Percentiles rank a stretch among this genome's conserved stretches.
Conservation (phyloP, 2,888 invertebrate species). For the Acronicta leporina region DNA sequence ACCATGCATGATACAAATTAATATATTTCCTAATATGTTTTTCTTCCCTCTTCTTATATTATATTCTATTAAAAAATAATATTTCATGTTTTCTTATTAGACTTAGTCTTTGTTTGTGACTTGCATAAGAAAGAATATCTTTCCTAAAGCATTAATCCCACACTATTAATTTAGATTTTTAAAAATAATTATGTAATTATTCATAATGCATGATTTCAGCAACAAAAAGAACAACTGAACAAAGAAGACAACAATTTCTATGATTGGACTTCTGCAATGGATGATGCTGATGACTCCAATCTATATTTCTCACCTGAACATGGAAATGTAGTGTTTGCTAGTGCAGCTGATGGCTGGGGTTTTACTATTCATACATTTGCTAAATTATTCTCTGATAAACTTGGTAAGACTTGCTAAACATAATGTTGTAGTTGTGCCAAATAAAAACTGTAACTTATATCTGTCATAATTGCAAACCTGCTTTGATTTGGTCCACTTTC, state of each 20-base stretch:
- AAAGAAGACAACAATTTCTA: conserved; percentile 81
- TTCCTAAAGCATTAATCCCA: too few relatives aligned
- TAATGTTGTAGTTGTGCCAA: too few relatives aligned
- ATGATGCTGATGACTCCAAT: conserved; percentile 95
- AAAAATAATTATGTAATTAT: neutral
- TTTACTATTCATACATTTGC: conserved; percentile 95
- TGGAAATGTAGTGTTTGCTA: conserved; percentile 99
- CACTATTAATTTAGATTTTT: neutral
- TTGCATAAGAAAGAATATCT: too few relatives aligned
- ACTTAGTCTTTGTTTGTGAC: too few relatives aligned
- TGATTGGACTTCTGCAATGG: conserved; percentile 94
- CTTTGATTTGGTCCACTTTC: too few relatives aligned
- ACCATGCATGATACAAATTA: too few relatives aligned
- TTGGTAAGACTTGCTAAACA: conserved; percentile 79
- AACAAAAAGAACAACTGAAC: conserved; percentile 64
- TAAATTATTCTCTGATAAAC: conserved; percentile 92
- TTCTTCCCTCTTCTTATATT: too few relatives aligned
- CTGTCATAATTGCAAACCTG: too few relatives aligned
- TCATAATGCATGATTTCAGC: conserved; percentile 55
- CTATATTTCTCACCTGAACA: conserved; percentile 97
- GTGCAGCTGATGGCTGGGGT: conserved; percentile 98
- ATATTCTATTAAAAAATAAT: too few relatives aligned
- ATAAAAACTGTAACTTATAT: too few relatives aligned
- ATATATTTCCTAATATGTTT: too few relatives aligned
- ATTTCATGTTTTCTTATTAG: too few relatives aligned